phyloP scores from a whole-genome alignment of 2,113 vertebrate species.

The Calyptomena viridis region DNA sequence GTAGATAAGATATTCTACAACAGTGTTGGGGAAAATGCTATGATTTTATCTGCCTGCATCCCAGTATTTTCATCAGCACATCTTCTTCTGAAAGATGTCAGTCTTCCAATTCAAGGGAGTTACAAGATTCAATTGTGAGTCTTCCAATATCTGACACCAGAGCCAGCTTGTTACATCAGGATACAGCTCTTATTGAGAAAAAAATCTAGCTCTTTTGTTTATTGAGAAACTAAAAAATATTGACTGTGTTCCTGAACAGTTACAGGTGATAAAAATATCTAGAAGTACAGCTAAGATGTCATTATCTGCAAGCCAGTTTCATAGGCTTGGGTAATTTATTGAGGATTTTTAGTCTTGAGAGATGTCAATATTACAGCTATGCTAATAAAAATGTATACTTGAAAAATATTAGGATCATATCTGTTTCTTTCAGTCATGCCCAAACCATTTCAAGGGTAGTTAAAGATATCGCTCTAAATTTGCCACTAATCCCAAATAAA shows the following conservation, averaged over 20 bases:
- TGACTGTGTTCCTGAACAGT: not conserved
- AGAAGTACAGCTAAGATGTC: not conserved
- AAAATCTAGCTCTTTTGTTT: not conserved
- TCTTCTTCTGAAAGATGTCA: not conserved
- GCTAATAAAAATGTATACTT: not conserved
- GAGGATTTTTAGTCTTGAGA: not conserved
- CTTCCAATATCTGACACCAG: not conserved
- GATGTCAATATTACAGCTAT: not conserved
- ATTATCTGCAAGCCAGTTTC: not conserved
- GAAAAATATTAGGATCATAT: not conserved
- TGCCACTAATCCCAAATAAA: not conserved
- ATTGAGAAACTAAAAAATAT: not conserved
- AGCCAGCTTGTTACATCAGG: not conserved
- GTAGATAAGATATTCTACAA: not conserved
- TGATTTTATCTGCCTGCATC: not conserved
- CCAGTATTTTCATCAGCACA: not conserved
- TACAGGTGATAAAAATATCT: not conserved
- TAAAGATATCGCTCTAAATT: not conserved
- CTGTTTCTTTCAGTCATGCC: not conserved
- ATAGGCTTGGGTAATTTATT: not conserved
- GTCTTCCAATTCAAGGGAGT: not conserved
- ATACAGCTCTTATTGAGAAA: not conserved
- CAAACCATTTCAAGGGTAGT: not conserved
- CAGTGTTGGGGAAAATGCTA: not conserved
- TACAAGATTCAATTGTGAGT: not conserved